Evolutionary conservation across 2,797 vertebrate species (phyloP).

Genomic region (Lates japonicus): DNA sequence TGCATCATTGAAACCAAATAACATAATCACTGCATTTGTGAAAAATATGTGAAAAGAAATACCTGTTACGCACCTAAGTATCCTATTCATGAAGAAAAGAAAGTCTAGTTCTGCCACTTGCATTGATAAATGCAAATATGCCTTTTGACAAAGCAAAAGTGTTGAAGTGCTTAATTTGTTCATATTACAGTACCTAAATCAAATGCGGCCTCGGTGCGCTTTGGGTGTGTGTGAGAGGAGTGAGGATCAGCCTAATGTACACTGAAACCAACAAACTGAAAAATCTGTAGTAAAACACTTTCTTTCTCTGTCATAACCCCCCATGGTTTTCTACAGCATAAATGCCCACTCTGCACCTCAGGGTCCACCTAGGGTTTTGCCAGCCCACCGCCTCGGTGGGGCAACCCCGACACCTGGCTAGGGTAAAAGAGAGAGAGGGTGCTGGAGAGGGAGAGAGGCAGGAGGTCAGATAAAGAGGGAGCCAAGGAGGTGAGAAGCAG

Average conservation of each 20-base stretch:
- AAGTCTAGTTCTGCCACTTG: neutral
- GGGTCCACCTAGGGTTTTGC: constrained; percentile 69
- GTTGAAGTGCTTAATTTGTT: constrained; percentile 1
- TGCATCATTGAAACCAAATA: constrained; percentile 45
- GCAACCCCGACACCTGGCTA: constrained; percentile 19
- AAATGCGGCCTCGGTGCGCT: constrained; percentile 13
- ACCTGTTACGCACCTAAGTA: constrained; percentile 7
- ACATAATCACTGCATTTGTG: constrained; percentile 37
- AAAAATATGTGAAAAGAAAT: constrained; percentile 45
- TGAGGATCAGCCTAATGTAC: constrained; percentile 67
- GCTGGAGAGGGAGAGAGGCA: constrained; percentile 1
- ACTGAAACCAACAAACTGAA: constrained; percentile 89
- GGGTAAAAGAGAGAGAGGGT: constrained; percentile 11
- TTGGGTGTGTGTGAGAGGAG: constrained; percentile 14
- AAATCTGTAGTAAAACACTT: constrained; percentile 88
- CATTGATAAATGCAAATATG: neutral
- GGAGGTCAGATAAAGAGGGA: constrained; percentile 30
- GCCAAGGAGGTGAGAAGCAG: constrained; percentile 28
- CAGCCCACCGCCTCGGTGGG: constrained; percentile 59
- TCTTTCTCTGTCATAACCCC: constrained; percentile 86
- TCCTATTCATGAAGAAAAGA: constrained; percentile 1
- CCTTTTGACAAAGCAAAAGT: constrained; percentile 4
- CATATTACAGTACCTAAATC: constrained; percentile 7
- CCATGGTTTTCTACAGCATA: constrained; percentile 71
- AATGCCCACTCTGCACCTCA: constrained; percentile 88